These are phyloP conservation scores for Cossypha polioptera DNA, from an alignment of 2,797 vertebrate genomes.

Conservation along the genomic window DNA sequence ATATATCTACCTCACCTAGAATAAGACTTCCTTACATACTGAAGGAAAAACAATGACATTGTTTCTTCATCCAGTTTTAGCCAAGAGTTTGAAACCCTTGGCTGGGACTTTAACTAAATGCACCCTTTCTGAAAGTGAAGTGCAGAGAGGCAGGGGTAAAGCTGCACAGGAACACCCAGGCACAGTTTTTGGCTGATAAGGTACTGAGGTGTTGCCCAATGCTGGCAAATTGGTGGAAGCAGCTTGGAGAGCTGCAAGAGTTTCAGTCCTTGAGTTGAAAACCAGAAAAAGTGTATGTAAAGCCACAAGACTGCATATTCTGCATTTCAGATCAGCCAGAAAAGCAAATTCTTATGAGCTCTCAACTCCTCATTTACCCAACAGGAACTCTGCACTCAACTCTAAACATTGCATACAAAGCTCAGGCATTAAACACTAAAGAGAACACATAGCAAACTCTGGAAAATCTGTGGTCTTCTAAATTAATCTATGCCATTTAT, in stretches of 20 bases:
- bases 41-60: not conserved
- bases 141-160: not conserved
- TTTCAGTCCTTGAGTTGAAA: not conserved
- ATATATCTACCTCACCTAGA: not conserved
- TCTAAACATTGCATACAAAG: not conserved
- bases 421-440: not conserved
- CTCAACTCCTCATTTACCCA: not conserved
- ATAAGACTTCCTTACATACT: not conserved
- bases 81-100: not conserved
- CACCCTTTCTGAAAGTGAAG: not conserved
- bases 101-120: not conserved
- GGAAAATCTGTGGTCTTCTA: not conserved
- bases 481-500: not conserved
- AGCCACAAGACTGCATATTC: not conserved
- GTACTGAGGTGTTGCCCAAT: not conserved
- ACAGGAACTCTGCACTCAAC: not conserved
- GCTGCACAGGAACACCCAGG: not conserved
- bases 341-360: not conserved
- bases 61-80: not conserved
- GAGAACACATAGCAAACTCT: not conserved
- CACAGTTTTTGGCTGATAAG: not conserved
- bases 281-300: not conserved
- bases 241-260: not conserved
- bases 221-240: not conserved
- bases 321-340: not conserved